These are phyloP conservation scores for Anticlea derivata DNA, from an alignment of 2,888 invertebrate genomes.

Conservation along the genomic window DNA sequence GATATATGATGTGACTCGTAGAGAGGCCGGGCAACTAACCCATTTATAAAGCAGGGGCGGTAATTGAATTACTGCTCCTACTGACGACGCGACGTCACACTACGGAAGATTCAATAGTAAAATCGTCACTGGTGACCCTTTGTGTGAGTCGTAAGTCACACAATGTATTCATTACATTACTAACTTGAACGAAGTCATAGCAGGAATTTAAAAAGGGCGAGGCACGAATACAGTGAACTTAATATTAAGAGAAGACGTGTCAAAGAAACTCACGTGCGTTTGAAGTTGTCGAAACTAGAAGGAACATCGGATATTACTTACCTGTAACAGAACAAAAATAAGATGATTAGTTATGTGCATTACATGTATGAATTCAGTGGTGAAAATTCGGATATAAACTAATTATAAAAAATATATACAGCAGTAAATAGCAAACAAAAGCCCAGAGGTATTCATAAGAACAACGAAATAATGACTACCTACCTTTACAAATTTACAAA, in stretches of 20 bases:
- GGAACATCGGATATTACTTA: conserved; percentile 28
- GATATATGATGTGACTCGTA: conserved; percentile 45
- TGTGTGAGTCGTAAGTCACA: conserved; percentile 9
- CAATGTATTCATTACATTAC: conserved; percentile 3
- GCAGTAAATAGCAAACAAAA: no score
- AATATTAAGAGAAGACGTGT: no score
- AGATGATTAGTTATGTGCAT: not conserved
- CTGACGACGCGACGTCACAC: conserved; percentile 38
- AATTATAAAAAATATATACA: not conserved
- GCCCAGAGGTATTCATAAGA: not conserved
- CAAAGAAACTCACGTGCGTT: conserved; percentile 21
- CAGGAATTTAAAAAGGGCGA: no score
- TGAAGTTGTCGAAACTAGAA: conserved; percentile 8
- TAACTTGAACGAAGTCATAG: not conserved
- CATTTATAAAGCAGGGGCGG: conserved; percentile 62
- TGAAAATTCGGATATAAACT: no score
- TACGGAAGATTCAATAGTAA: conserved; percentile 36
- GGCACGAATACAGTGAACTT: no score
- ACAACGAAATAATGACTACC: not conserved
- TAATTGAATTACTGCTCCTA: conserved; percentile 64
- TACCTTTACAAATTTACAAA: not conserved
- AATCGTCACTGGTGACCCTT: conserved; percentile 24
- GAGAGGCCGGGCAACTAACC: conserved; percentile 68
- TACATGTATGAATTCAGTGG: no score
- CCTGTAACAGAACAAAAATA: conserved; percentile 31